Evolutionary conservation across 2,888 invertebrate genomes (phyloP).

Genomic region (Lasioglossum pauxillum): DNA sequence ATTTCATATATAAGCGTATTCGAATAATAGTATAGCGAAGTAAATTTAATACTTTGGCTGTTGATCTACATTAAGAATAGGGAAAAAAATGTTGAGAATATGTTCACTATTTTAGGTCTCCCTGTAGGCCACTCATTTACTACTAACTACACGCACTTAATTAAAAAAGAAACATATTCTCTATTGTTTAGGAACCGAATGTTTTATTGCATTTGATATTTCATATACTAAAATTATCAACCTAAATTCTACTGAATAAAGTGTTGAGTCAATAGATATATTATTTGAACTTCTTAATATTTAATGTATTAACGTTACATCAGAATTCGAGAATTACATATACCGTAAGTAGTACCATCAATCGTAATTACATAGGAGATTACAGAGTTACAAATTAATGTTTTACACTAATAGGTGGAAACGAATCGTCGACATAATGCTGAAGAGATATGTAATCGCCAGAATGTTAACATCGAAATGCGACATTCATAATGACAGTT

Average conservation of each 20-base stretch:
- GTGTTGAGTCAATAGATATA: constrained; percentile 12
- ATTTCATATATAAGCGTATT: neutral
- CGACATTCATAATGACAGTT: constrained; percentile 28
- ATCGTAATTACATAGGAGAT: constrained; percentile 17
- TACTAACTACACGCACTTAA: neutral
- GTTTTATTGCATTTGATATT: neutral
- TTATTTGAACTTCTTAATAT: constrained; percentile 19
- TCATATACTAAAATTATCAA: neutral
- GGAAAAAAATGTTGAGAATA: neutral
- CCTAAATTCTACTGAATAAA: neutral
- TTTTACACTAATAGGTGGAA: constrained; percentile 22
- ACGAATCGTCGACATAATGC: constrained; percentile 14
- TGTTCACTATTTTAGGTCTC: neutral
- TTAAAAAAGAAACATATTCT: neutral
- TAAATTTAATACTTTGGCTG: constrained; percentile 16
- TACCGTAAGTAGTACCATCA: constrained; percentile 22
- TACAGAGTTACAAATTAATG: constrained; percentile 18
- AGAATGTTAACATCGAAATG: constrained; percentile 20
- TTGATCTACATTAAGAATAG: neutral
- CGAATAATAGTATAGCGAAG: neutral
- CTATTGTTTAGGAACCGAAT: neutral
- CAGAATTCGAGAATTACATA: constrained; percentile 33
- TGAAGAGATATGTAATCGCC: constrained; percentile 2
- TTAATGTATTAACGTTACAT: constrained; percentile 38
- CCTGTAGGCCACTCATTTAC: neutral